Evolutionary conservation across 2,888 invertebrate species (phyloP).

Genomic region (Athalia cordata): DNA sequence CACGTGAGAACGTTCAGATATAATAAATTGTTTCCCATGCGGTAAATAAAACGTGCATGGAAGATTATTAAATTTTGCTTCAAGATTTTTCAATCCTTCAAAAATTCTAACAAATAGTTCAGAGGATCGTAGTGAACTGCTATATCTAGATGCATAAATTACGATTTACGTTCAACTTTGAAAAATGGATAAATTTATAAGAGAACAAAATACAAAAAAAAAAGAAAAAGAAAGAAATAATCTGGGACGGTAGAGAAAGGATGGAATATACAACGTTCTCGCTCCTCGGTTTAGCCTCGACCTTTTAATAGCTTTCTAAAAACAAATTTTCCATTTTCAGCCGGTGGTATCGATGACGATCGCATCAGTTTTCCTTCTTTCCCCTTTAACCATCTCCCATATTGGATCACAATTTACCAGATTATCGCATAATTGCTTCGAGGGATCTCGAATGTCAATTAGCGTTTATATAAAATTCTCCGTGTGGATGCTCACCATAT

Average conservation of each 20-base stretch:
- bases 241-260: no score
- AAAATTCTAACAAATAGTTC: constrained; percentile 27
- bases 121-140: constrained; percentile 4
- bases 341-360: neutral
- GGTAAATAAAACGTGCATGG: neutral
- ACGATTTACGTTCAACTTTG: neutral
- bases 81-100: constrained; percentile 1
- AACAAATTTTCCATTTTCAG: neutral
- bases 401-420: neutral
- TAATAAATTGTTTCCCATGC: neutral
- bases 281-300: no score
- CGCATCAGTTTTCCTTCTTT: neutral
- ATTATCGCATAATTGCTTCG: constrained; percentile 13
- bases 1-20: neutral
- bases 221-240: no score
- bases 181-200: neutral
- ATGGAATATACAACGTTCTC: no score
- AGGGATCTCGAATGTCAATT: constrained; percentile 11
- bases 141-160: neutral
- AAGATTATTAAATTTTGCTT: constrained; percentile 23
- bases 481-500: no score
- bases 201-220: no score
- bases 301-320: neutral
- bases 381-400: neutral
- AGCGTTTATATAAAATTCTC: neutral